phyloP scores from a whole-genome alignment of 2,888 invertebrate genomes.

The Zhuqinia jingwanae region DNA sequence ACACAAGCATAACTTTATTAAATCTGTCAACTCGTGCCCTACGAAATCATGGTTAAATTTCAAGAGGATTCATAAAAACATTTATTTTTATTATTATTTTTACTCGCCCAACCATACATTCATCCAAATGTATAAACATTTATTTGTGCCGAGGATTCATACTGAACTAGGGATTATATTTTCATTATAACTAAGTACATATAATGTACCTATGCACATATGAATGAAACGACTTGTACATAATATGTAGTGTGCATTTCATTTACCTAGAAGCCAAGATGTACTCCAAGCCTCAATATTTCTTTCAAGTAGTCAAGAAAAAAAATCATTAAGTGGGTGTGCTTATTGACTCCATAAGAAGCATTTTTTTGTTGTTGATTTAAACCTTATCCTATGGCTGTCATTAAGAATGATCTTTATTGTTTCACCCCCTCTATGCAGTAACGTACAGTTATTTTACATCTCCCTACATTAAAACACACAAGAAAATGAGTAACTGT shows the following conservation, averaged over 20 bases:
- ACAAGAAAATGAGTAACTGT: too few relatives aligned
- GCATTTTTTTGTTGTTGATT: conserved; percentile 52
- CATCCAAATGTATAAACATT: neutral
- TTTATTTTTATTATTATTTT: neutral
- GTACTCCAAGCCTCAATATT: conserved; percentile 47
- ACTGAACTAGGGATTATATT: too few relatives aligned
- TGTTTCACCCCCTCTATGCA: conserved; percentile 26
- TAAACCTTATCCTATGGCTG: conserved; percentile 22
- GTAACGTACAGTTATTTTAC: neutral
- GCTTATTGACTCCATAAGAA: conserved; percentile 41
- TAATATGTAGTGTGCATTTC: neutral
- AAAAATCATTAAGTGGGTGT: conserved; percentile 66
- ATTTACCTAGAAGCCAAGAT: neutral
- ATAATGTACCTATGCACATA: too few relatives aligned
- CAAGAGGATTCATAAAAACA: neutral
- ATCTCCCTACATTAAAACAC: too few relatives aligned
- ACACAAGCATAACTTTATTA: conserved; percentile 40
- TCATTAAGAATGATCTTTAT: conserved; percentile 49
- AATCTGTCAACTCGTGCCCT: conserved; percentile 25
- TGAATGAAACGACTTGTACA: too few relatives aligned
- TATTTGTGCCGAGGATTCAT: too few relatives aligned
- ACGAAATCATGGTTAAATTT: neutral
- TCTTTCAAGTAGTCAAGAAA: conserved; percentile 52
- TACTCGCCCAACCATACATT: neutral
- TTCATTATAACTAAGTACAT: too few relatives aligned